These are phyloP conservation scores for Alces alces DNA, from an alignment of 2,113 vertebrate genomes.

Conservation along the genomic window DNA sequence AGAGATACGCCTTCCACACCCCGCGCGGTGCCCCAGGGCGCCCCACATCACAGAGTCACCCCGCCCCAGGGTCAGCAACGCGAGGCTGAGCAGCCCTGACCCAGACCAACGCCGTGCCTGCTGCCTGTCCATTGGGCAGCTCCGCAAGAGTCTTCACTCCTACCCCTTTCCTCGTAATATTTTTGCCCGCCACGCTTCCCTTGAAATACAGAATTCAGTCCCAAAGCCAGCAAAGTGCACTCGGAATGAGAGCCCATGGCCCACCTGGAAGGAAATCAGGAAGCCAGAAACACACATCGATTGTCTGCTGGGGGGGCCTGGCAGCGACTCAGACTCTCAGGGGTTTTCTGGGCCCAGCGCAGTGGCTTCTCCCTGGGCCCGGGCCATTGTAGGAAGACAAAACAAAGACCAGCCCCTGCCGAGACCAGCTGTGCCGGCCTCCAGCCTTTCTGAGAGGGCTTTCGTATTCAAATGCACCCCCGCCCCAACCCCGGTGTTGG, in stretches of 20 bases:
- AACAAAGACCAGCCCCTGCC: fast-evolving
- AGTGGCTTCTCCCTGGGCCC: fast-evolving
- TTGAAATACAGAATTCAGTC: too few relatives aligned
- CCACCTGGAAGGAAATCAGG: background rate
- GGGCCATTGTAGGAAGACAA: background rate
- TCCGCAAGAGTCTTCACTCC: fast-evolving
- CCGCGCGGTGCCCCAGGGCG: fast-evolving
- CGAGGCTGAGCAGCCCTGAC: background rate
- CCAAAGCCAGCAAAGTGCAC: background rate
- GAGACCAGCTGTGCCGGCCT: background rate
- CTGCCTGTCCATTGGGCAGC: fast-evolving
- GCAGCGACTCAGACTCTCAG: fast-evolving
- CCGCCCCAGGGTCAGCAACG: fast-evolving
- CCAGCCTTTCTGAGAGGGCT: background rate
- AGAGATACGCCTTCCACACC: background rate
- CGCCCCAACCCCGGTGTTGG: fast-evolving
- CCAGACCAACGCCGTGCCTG: fast-evolving
- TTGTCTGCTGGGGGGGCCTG: background rate
- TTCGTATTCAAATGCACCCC: constrained; percentile 1
- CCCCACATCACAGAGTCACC: fast-evolving
- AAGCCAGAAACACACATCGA: fast-evolving
- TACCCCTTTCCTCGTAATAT: background rate
- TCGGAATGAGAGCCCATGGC: fast-evolving
- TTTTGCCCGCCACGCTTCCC: fast-evolving
- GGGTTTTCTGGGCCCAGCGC: background rate